Percentiles rank a stretch among this genome's conserved stretches.
Conservation (phyloP, 2,888 invertebrate genomes). For the Capitulum mitella region DNA sequence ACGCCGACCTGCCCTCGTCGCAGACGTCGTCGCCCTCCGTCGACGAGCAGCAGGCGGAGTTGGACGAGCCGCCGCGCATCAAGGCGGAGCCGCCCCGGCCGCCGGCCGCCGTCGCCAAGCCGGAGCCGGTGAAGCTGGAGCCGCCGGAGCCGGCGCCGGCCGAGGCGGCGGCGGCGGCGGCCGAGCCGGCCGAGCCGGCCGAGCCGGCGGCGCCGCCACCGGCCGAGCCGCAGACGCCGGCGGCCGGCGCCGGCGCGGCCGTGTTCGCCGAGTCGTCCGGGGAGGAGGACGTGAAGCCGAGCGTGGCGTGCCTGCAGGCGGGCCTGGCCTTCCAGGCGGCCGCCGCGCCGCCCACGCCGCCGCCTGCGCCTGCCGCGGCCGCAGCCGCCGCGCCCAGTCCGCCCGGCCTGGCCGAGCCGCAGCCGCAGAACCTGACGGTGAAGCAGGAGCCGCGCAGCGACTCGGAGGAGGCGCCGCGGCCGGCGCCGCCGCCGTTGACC, state of each 20-base stretch:
- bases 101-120: constrained; percentile 11
- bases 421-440: neutral
- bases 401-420: neutral
- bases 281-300: constrained; percentile 14
- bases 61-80: constrained; percentile 5
- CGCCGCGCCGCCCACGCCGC: neutral
- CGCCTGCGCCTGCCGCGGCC: neutral
- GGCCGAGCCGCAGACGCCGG: neutral
- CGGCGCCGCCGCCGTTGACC: neutral
- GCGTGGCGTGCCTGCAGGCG: neutral
- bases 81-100: constrained; percentile 17
- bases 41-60: neutral
- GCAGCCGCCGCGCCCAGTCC: neutral
- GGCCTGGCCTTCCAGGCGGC: neutral
- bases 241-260: neutral
- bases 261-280: neutral
- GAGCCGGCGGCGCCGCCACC: neutral
- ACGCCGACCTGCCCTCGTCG: neutral
- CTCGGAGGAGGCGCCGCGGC: neutral
- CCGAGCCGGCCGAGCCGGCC: neutral
- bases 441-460: neutral
- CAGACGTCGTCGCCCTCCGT: neutral
- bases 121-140: constrained; percentile 17
- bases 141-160: neutral
- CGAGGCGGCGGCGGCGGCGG: neutral